Conservation (phyloP, 2,113 vertebrate genomes). For the Fregata magnificens region DNA sequence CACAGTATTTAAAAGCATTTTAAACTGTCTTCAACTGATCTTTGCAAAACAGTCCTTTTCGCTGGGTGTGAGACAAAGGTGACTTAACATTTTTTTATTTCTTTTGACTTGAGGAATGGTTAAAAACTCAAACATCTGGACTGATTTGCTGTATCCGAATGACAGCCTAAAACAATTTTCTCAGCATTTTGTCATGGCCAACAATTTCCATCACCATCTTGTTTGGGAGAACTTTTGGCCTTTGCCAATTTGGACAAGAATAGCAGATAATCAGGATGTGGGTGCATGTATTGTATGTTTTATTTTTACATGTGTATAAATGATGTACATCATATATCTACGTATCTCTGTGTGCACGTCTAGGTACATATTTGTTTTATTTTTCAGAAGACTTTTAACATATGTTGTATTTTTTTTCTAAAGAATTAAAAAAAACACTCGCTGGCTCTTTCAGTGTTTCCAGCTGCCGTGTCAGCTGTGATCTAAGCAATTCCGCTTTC, state of each 20-base stretch:
- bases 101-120: not conserved
- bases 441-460: not conserved
- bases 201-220: not conserved
- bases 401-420: not conserved
- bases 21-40: not conserved
- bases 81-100: not conserved
- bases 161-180: not conserved
- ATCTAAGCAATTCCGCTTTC: not conserved
- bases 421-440: not conserved
- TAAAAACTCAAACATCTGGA: not conserved
- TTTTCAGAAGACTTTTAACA: not conserved
- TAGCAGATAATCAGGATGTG: not conserved
- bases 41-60: not conserved
- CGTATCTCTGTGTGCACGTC: not conserved
- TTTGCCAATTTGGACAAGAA: not conserved
- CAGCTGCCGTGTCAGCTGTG: accelerated
- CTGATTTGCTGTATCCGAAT: not conserved
- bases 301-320: not conserved
- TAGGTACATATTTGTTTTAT: not conserved
- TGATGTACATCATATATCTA: not conserved
- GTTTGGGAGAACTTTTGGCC: not conserved
- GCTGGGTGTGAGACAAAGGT: not conserved
- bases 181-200: not conserved
- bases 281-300: not conserved
- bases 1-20: not conserved